Evolutionary conservation across 2,797 vertebrate species (phyloP).

Genomic region (Alcedo quadribrachys): DNA sequence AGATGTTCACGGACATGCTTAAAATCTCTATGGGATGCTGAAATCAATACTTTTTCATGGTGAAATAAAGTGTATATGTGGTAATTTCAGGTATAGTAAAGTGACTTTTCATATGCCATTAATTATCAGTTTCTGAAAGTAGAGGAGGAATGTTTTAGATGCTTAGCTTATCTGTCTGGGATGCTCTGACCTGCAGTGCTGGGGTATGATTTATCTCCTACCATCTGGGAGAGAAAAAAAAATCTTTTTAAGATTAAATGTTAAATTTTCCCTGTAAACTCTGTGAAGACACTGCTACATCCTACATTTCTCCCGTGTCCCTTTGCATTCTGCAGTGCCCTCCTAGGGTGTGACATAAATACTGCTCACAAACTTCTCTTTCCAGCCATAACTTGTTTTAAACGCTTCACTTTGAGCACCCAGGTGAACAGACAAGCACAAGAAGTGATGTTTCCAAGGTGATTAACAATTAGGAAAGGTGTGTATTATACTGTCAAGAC

Average conservation of each 20-base stretch:
- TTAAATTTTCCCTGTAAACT: background rate
- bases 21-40: background rate
- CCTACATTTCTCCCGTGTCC: background rate
- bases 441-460: background rate
- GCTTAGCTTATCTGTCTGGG: background rate
- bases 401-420: background rate
- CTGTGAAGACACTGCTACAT: background rate
- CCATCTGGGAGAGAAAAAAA: background rate
- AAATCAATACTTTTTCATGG: background rate
- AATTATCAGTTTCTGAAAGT: background rate
- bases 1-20: background rate
- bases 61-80: background rate
- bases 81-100: background rate
- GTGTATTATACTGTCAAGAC: background rate
- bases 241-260: background rate
- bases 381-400: background rate
- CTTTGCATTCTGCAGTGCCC: conserved; percentile 18
- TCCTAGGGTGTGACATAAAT: conserved; percentile 13
- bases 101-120: conserved; percentile 1
- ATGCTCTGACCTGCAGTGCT: background rate
- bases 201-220: background rate
- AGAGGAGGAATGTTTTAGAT: background rate
- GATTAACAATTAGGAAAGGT: background rate
- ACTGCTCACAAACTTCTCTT: background rate
- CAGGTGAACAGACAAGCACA: background rate